Evolutionary conservation across 2,888 invertebrate species (phyloP).

Genomic region (Metallyticus violacea): DNA sequence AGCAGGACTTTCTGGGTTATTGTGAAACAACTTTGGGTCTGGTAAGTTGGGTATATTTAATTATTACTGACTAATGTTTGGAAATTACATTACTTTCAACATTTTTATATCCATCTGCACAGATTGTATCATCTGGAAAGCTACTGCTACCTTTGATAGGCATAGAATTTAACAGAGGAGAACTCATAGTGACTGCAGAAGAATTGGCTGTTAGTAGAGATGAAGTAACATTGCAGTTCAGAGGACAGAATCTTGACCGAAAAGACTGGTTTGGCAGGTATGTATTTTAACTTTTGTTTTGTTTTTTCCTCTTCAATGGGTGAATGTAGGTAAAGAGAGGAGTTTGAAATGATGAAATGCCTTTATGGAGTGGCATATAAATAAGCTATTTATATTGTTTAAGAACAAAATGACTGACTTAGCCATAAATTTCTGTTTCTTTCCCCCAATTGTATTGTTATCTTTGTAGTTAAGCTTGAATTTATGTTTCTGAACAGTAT

Average conservation of each 20-base stretch:
- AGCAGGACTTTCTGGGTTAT: constrained; percentile 53
- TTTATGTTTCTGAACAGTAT: too few relatives aligned
- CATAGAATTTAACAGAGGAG: constrained; percentile 34
- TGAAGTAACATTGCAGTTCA: constrained; percentile 42
- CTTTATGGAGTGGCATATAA: too few relatives aligned
- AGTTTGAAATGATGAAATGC: too few relatives aligned
- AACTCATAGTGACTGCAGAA: constrained; percentile 43
- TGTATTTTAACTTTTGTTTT: background rate
- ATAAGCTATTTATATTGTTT: too few relatives aligned
- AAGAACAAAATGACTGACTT: too few relatives aligned
- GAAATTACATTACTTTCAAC: background rate
- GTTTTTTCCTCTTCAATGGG: too few relatives aligned
- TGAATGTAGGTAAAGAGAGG: too few relatives aligned
- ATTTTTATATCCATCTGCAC: background rate
- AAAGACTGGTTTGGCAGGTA: constrained; percentile 43
- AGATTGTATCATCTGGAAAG: constrained; percentile 43
- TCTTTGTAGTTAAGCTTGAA: too few relatives aligned
- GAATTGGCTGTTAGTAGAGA: constrained; percentile 44
- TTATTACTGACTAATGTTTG: background rate
- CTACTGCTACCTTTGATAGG: constrained; percentile 34
- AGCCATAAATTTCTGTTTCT: too few relatives aligned
- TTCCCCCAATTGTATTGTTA: too few relatives aligned
- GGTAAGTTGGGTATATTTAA: constrained; percentile 31
- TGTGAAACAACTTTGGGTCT: constrained; percentile 55
- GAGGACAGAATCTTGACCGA: constrained; percentile 42